Evolutionary conservation across 2,797 vertebrate genomes (phyloP).

Genomic region (Pterois miles): DNA sequence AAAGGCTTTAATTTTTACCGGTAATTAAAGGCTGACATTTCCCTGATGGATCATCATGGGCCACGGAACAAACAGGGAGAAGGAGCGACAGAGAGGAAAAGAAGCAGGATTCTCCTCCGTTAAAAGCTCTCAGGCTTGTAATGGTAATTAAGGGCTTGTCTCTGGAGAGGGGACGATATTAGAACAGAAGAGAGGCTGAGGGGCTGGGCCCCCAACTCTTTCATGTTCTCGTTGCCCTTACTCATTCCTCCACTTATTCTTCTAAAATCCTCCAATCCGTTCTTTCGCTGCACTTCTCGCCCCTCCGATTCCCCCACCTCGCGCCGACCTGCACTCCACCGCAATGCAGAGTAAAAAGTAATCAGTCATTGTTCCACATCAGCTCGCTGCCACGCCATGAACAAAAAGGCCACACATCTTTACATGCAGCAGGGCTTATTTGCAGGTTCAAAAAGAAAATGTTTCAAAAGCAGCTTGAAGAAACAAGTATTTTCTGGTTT

Average conservation of each 20-base stretch:
- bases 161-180: constrained; percentile 71
- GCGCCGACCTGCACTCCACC: constrained; percentile 41
- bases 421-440: background rate
- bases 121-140: constrained; percentile 75
- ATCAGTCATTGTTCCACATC: constrained; percentile 42
- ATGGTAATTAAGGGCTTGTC: constrained; percentile 78
- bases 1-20: constrained; percentile 74
- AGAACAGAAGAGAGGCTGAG: constrained; percentile 59
- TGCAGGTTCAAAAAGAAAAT: background rate
- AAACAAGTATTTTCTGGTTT: background rate
- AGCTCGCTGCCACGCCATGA: constrained; percentile 9
- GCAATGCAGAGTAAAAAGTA: constrained; percentile 65
- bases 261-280: constrained; percentile 46
- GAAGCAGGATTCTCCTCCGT: constrained; percentile 67
- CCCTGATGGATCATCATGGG: constrained; percentile 71
- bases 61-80: constrained; percentile 71
- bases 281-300: constrained; percentile 26
- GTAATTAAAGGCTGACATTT: constrained; percentile 84
- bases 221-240: constrained; percentile 55
- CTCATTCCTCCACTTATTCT: constrained; percentile 46
- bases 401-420: constrained; percentile 5
- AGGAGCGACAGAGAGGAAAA: constrained; percentile 56
- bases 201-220: constrained; percentile 50
- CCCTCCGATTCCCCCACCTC: constrained; percentile 12
- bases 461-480: background rate